Conservation (phyloP, 2,888 invertebrate species). For the Acrobasis repandana region DNA sequence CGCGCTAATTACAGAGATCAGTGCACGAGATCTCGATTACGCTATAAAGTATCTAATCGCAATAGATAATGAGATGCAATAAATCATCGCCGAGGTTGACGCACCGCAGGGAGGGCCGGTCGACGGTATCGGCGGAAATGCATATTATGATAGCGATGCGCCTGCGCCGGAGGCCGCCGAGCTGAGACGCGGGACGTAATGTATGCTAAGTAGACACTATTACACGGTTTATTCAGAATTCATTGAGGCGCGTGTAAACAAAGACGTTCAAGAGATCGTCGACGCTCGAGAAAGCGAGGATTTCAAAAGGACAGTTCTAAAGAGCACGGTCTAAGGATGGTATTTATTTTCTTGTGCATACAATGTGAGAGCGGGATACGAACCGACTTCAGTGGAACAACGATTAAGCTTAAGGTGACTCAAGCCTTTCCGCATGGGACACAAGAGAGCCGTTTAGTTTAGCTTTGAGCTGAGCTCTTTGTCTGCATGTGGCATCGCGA, state of each 20-base stretch:
- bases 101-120: conserved; percentile 41
- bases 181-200: conserved; percentile 30
- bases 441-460: conserved; percentile 45
- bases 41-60: conserved; percentile 52
- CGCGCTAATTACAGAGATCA: conserved; percentile 39
- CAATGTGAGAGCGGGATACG: conserved; percentile 12
- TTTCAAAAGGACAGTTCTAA: conserved; percentile 23
- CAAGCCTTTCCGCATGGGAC: conserved; percentile 52
- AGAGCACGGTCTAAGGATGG: conserved; percentile 13
- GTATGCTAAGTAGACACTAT: conserved; percentile 38
- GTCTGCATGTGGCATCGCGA: conserved; percentile 33
- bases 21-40: conserved; percentile 45
- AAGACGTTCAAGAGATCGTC: conserved; percentile 34
- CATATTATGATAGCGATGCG: conserved; percentile 61
- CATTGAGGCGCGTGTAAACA: conserved; percentile 44
- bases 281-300: conserved; percentile 26
- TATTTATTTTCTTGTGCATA: conserved; percentile 9
- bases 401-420: conserved; percentile 26
- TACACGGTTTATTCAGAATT: conserved; percentile 40
- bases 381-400: conserved; percentile 5
- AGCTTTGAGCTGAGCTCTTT: conserved; percentile 43
- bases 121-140: conserved; percentile 62
- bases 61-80: conserved; percentile 56
- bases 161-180: conserved; percentile 40
- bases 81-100: conserved; percentile 56